A percentile compares a stretch with the other conserved stretches of the same genome.
Conservation (phyloP, 2,113 vertebrate genomes). For the Leptobrachium ailaonicum region DNA sequence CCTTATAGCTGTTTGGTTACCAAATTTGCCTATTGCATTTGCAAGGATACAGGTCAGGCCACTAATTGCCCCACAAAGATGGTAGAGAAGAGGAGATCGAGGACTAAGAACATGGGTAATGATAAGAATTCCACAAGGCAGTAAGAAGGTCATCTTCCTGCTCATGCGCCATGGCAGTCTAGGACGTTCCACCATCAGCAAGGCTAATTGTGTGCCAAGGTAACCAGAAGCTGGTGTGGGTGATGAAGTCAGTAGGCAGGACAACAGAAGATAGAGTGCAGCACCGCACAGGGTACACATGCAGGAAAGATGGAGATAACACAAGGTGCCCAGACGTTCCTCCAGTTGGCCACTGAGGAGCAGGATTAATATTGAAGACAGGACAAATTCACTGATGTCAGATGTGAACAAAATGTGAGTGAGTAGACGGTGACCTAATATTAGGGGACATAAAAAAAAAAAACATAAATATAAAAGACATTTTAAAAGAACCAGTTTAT, state of each 20-base stretch:
- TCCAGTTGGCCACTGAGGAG: constrained; percentile 72
- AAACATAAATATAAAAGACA: neutral
- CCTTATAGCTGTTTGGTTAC: no score
- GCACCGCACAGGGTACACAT: constrained; percentile 66
- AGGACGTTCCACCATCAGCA: constrained; percentile 73
- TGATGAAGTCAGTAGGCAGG: constrained; percentile 62
- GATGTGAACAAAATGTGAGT: constrained; percentile 76
- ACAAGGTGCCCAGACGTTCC: constrained; percentile 71
- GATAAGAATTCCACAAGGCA: constrained; percentile 74
- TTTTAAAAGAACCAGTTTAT: no score
- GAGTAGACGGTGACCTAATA: constrained; percentile 67
- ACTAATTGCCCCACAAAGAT: constrained; percentile 76
- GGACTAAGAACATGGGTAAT: constrained; percentile 68
- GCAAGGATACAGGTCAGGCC: constrained; percentile 87
- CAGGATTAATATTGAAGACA: constrained; percentile 70
- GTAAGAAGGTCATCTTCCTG: constrained; percentile 62
- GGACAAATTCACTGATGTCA: constrained; percentile 68
- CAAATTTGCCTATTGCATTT: no score
- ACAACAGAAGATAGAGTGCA: constrained; percentile 72
- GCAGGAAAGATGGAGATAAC: constrained; percentile 69
- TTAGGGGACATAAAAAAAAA: neutral
- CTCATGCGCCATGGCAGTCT: constrained; percentile 57
- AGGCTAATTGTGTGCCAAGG: constrained; percentile 74
- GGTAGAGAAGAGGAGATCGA: constrained; percentile 70
- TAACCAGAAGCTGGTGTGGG: constrained; percentile 72